Evolutionary conservation across 1,140 invertebrate genomes (phyloP).

Genomic region (Dufourea novaeangliae): DNA sequence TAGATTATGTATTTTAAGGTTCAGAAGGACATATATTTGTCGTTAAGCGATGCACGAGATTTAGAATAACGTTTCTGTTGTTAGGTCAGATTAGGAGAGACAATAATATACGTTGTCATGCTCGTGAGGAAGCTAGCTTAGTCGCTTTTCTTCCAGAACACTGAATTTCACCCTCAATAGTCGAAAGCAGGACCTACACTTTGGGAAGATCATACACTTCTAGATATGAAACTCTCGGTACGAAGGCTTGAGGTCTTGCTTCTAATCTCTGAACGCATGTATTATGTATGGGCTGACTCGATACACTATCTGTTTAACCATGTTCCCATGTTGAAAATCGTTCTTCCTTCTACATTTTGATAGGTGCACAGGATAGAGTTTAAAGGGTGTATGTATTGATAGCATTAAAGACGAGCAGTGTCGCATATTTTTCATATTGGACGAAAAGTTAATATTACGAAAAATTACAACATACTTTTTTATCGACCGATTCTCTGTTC

Average conservation of each 20-base stretch:
- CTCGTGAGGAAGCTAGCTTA: conserved; percentile 65
- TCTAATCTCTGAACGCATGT: conserved; percentile 67
- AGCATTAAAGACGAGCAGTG: neutral
- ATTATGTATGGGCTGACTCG: conserved; percentile 64
- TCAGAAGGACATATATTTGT: neutral
- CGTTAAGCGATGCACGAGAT: neutral
- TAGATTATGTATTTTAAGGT: neutral
- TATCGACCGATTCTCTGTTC: neutral
- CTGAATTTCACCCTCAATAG: conserved; percentile 57
- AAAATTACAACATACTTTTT: neutral
- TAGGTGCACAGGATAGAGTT: too few relatives aligned
- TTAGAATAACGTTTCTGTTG: neutral
- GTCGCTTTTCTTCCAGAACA: conserved; percentile 72
- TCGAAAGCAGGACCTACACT: conserved; percentile 37
- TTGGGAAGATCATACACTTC: conserved; percentile 54
- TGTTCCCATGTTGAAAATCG: conserved; percentile 36
- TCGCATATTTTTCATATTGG: too few relatives aligned
- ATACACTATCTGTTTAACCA: conserved; percentile 50
- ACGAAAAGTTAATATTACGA: neutral
- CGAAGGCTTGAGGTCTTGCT: conserved; percentile 39
- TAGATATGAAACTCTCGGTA: conserved; percentile 62
- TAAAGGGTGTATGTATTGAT: neutral
- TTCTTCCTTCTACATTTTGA: conserved; percentile 4
- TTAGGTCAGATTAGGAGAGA: conserved; percentile 38
- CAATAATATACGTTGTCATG: conserved; percentile 71